phyloP scores from a whole-genome alignment of 2,113 vertebrate species.

The Gadus macrocephalus region DNA sequence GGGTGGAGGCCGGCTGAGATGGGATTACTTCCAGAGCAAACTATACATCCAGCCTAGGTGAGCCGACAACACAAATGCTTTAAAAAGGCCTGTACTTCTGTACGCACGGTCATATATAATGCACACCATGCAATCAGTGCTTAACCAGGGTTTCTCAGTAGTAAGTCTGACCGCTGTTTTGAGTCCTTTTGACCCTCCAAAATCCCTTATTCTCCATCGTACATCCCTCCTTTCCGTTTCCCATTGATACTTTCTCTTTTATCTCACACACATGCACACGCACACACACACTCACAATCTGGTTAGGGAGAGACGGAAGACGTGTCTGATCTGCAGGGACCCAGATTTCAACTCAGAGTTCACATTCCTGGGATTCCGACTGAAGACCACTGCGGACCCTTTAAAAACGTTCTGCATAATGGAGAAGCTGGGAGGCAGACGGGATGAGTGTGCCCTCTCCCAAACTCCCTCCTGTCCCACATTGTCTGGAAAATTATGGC shows the following conservation, averaged over 20 bases:
- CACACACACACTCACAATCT: slow-evolving; percentile 16
- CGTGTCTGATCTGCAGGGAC: slow-evolving; percentile 56
- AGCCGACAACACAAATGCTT: neutral
- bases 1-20: slow-evolving; percentile 20
- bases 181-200: no score
- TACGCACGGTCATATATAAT: no score
- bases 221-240: no score
- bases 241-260: no score
- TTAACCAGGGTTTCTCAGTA: no score
- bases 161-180: no score
- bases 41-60: slow-evolving; percentile 11
- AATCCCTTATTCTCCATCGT: no score
- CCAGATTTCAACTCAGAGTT: slow-evolving; percentile 59
- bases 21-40: slow-evolving; percentile 17
- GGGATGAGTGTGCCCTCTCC: slow-evolving; percentile 1
- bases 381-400: slow-evolving; percentile 58
- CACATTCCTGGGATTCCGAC: slow-evolving; percentile 67
- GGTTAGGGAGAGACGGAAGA: slow-evolving; percentile 50
- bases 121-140: no score
- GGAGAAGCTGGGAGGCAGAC: slow-evolving; percentile 16
- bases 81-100: no score
- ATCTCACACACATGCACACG: neutral
- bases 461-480: slow-evolving; percentile 4
- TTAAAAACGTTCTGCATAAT: slow-evolving; percentile 61
- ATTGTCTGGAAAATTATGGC: slow-evolving; percentile 5